Evolutionary conservation across 2,888 invertebrate species (phyloP).

Genomic region (Meteorus colon): DNA sequence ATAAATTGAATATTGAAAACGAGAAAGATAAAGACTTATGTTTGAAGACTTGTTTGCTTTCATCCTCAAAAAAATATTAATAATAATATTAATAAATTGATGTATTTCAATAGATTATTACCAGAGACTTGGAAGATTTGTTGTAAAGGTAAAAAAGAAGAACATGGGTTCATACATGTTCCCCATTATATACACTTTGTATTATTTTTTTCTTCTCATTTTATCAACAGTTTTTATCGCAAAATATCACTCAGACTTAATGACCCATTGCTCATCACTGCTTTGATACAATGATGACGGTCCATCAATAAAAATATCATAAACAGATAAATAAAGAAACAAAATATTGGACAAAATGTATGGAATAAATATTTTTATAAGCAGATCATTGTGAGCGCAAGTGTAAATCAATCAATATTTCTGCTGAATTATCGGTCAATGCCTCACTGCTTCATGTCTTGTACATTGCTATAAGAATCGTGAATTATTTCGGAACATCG

Average conservation of each 20-base stretch:
- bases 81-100: no score
- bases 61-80: neutral
- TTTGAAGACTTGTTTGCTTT: neutral
- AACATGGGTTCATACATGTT: neutral
- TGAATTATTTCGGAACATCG: no score
- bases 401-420: conserved; percentile 67
- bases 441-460: conserved; percentile 72
- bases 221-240: neutral
- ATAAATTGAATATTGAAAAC: conserved; percentile 3
- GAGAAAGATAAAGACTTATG: conserved; percentile 15
- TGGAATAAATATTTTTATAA: conserved; percentile 67
- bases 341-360: conserved; percentile 5
- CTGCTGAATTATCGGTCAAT: conserved; percentile 73
- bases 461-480: conserved; percentile 36
- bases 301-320: neutral
- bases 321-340: neutral
- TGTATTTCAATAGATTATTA: no score
- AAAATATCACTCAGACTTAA: conserved; percentile 1
- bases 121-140: conserved; percentile 30
- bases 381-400: conserved; percentile 65
- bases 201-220: conserved; percentile 10
- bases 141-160: neutral
- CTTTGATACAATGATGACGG: conserved; percentile 2
- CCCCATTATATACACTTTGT: neutral
- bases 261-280: conserved; percentile 13